Percentiles rank a stretch among this genome's conserved stretches.
These are phyloP conservation scores for Arvicola amphibius DNA, from an alignment of 2,797 vertebrate genomes.

Conservation along the genomic window DNA sequence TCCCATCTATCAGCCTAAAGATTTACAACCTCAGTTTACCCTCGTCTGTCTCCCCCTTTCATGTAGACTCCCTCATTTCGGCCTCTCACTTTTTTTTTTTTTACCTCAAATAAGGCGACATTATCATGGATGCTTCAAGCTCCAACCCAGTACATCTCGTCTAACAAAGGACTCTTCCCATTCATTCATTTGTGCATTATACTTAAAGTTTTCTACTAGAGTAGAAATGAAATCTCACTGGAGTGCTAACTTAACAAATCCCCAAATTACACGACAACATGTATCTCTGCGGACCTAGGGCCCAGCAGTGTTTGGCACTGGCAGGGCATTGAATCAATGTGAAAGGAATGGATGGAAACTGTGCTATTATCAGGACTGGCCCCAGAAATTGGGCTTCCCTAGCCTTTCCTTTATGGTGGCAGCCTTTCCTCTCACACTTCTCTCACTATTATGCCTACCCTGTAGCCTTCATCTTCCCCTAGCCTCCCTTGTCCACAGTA, in stretches of 20 bases:
- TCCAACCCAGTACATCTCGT: conserved; percentile 1
- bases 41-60: neutral
- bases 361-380: neutral
- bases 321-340: neutral
- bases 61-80: neutral
- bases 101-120: neutral
- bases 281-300: neutral
- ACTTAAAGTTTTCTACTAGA: conserved; percentile 22
- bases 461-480: neutral
- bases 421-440: neutral
- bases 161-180: conserved; percentile 59
- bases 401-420: neutral
- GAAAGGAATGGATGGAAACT: conserved; percentile 6
- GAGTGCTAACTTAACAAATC: conserved; percentile 9
- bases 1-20: neutral
- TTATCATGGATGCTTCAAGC: conserved; percentile 49
- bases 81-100: neutral
- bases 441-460: neutral
- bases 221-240: conserved; percentile 52
- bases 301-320: neutral
- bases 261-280: neutral
- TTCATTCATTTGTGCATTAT: conserved; percentile 4
- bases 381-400: neutral
- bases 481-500: neutral
- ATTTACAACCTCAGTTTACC: neutral